Evolutionary conservation across 1,140 invertebrate species (phyloP).

Genomic region (Sarcophaga peregrina): DNA sequence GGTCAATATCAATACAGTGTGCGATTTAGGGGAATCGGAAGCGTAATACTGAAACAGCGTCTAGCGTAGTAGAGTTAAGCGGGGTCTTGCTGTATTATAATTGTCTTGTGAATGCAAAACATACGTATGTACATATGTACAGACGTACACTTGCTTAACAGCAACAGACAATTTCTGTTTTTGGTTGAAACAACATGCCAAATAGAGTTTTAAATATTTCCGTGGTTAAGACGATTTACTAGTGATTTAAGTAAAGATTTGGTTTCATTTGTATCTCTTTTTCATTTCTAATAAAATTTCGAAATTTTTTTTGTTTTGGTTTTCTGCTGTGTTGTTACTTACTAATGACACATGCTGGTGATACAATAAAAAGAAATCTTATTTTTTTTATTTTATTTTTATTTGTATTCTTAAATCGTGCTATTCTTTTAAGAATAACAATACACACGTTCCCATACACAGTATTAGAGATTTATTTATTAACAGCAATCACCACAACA

Average conservation of each 20-base stretch:
- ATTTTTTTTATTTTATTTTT: constrained; percentile 4
- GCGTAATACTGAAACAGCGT: too few relatives aligned
- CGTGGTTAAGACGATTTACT: neutral
- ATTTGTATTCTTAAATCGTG: neutral
- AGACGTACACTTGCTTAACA: neutral
- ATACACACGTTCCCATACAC: neutral
- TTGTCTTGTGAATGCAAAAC: too few relatives aligned
- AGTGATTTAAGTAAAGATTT: neutral
- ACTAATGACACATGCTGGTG: constrained; percentile 8
- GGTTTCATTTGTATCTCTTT: neutral
- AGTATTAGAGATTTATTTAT: neutral
- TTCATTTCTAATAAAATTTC: neutral
- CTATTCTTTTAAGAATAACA: neutral
- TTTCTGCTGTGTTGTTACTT: constrained; percentile 8
- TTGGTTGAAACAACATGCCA: constrained; percentile 24
- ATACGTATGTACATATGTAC: too few relatives aligned
- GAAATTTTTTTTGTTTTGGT: neutral
- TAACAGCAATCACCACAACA: neutral
- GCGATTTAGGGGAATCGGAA: too few relatives aligned
- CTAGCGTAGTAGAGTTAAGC: too few relatives aligned
- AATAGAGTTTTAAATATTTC: constrained; percentile 8
- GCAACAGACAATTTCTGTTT: neutral
- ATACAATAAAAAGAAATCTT: neutral
- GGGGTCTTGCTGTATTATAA: too few relatives aligned
- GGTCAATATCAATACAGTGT: too few relatives aligned